Base-by-base conservation (phyloP, 2,113 vertebrate species). In the Phyllopteryx taeniolatus region DNA sequence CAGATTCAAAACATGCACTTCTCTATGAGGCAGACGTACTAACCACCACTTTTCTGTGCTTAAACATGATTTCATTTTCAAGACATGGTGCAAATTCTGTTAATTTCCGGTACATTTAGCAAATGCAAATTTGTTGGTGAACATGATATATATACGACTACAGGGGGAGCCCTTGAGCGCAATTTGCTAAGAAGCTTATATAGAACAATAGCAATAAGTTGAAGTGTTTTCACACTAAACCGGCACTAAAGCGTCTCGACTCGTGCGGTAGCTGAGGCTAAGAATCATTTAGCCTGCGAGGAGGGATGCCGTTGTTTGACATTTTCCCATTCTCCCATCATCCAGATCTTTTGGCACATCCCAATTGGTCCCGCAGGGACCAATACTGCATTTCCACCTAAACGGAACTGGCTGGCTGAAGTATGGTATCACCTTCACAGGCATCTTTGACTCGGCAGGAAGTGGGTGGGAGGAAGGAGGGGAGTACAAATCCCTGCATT, bases 271-370 rank as follows among this genome's bases (percentile, higher is more conserved):
- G 84, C 83, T 69, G 70, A 76, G 75, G 31, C 72, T 86, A 69
- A 82, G 84, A 87, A 89, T 79, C 27, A n/a, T 86, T 91, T 88
- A 89, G 87, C 90, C 89, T 88, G 87, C 85, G 78, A 79, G 82
- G 87, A 91, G 90, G 91, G 93, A 94, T 94, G 90, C 84, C 79
- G 83, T 86, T 90, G 88, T 88, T 85, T 92, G 93, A 94, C 94
- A 93, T 91, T 78, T 92, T 46, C 63, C 35, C 49, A 17, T 68
- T 39, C 49, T 54, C 49, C 51, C 49, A 54, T 54, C 67, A 53
- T 35, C 47, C 47, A 31, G 44, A 54, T 68, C 49, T 49, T 54
- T 68, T 68, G n/a, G 63, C 20, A 44, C 39, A 11, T 2, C 6
- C n/a, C 47, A 66, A 66, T 66, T 66, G 63, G 43, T 66, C 64